Percentiles rank a stretch among this genome's conserved stretches.
Evolutionary conservation across 1,140 invertebrate species (phyloP).

Genomic region (Drosophila nannoptera): DNA sequence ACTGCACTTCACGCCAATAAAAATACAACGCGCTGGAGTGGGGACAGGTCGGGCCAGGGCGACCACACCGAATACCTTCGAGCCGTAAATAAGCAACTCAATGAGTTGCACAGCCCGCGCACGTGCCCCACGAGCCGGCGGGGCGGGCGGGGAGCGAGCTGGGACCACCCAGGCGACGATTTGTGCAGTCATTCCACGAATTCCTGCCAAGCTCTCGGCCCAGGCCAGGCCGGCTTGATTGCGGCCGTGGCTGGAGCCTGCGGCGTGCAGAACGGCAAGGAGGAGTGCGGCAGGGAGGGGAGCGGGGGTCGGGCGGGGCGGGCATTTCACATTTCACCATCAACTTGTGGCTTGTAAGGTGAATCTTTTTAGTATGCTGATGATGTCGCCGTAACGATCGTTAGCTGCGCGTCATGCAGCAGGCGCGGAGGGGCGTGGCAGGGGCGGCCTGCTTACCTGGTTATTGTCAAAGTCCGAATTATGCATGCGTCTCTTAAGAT

Average conservation of each 20-base stretch:
- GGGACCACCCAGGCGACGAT: conserved; percentile 70
- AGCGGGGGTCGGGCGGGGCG: neutral
- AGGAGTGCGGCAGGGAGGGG: neutral
- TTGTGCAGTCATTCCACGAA: conserved; percentile 77
- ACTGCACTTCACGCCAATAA: conserved; percentile 67
- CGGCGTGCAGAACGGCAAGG: conserved; percentile 47
- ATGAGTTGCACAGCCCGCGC: conserved; percentile 71
- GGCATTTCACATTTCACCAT: conserved; percentile 70
- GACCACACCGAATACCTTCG: conserved; percentile 64
- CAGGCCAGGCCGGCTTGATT: conserved; percentile 27
- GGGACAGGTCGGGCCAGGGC: neutral
- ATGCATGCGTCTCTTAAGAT: conserved; percentile 64
- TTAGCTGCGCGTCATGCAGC: conserved; percentile 41
- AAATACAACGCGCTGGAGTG: conserved; percentile 29
- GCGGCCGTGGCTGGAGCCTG: conserved; percentile 39
- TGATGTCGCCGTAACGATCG: conserved; percentile 45
- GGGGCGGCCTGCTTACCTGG: conserved; percentile 14
- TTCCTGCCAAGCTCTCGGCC: conserved; percentile 51
- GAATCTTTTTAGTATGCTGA: conserved; percentile 61
- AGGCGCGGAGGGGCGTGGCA: no score
- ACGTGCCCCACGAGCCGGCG: conserved; percentile 71
- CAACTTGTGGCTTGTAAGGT: conserved; percentile 44
- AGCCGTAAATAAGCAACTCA: conserved; percentile 77
- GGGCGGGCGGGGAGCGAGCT: conserved; percentile 29
- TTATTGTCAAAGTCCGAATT: conserved; percentile 74